Conservation (phyloP, 2,113 vertebrate genomes). For the Machaerirhynchus nigripectus region DNA sequence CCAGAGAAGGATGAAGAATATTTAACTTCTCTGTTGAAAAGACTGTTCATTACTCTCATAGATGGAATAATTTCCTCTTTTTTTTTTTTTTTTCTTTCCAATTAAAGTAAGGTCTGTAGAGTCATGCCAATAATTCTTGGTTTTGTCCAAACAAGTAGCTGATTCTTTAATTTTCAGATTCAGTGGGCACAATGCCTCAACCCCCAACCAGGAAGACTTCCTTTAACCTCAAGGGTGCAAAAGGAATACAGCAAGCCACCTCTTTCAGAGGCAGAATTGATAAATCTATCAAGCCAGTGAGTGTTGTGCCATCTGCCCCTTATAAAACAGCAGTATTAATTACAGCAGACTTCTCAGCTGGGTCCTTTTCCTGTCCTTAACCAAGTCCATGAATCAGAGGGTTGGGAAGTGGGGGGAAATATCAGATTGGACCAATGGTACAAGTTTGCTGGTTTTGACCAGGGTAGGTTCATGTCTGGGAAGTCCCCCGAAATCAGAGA, state of each 20-base stretch:
- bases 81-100: background rate
- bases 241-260: background rate
- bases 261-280: background rate
- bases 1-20: background rate
- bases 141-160: background rate
- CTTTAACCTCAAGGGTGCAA: background rate
- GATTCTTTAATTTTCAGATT: background rate
- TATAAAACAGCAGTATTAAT: background rate
- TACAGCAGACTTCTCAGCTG: background rate
- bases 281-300: background rate
- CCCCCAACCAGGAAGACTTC: background rate
- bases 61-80: background rate
- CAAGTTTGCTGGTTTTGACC: background rate
- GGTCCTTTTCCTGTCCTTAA: background rate
- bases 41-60: background rate
- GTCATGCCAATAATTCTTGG: background rate
- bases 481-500: background rate
- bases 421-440: background rate
- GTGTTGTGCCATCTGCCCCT: background rate
- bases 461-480: background rate
- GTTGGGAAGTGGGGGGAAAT: rapidly evolving
- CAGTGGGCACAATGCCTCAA: background rate
- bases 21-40: background rate
- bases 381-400: background rate
- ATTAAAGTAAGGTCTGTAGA: background rate